Conservation (phyloP, 1,140 invertebrate species). For the Pristionchus pacificus region DNA sequence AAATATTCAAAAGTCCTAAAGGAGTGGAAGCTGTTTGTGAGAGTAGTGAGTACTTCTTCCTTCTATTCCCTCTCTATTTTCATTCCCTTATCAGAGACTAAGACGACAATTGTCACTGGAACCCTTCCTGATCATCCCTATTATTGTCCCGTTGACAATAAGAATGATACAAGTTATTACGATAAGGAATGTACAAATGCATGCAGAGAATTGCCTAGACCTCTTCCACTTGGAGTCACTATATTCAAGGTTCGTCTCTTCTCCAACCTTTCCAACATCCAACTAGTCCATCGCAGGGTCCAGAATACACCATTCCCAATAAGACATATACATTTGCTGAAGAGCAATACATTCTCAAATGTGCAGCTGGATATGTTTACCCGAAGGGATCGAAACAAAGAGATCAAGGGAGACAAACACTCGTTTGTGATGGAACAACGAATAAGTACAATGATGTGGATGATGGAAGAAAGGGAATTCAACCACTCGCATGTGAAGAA, state of each 20-base stretch:
- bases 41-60: too few species aligned
- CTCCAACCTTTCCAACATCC: too few species aligned
- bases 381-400: background rate
- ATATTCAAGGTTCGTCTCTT: background rate
- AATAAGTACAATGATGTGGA: background rate
- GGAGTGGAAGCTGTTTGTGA: too few species aligned
- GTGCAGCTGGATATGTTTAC: background rate
- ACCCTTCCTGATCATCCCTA: background rate
- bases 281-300: background rate
- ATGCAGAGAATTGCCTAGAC: background rate
- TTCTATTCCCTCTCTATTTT: background rate
- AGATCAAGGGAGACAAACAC: background rate
- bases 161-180: background rate
- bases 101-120: background rate
- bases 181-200: background rate
- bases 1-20: too few species aligned
- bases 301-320: background rate
- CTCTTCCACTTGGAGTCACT: background rate
- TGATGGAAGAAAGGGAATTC: background rate
- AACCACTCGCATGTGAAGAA: background rate
- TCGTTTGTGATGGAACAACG: background rate
- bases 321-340: background rate
- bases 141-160: background rate
- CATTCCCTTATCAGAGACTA: background rate
- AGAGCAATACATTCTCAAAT: background rate